Base-by-base conservation (phyloP, 2,888 invertebrate species). In the Amblyjoppa fuscipennis region DNA sequence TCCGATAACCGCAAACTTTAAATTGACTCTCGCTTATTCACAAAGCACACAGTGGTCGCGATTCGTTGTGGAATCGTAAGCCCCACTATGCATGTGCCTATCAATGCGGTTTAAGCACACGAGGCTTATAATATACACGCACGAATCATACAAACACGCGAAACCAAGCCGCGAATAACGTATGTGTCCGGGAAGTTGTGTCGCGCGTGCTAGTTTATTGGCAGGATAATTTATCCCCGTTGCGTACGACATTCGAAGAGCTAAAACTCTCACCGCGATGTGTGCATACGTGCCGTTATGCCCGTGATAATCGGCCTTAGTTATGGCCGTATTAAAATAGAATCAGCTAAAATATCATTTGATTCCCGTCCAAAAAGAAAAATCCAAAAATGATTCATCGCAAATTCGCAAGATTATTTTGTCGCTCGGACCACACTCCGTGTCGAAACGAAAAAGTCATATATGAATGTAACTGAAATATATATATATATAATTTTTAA, bases 1-100 rank as follows among this genome's bases (percentile, higher is more conserved):
- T 59, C 49, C 83, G 61, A 78, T 69, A 75, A 74, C 69, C 78
- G 56, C 83, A 74, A 83, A 83, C 74, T 83, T 79, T 79, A 70
- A 79, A 79, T 83, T 79, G 74, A 74, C 78, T 75, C 61, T 45
- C 28, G 74, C 49, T 59, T 78, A 78, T 34, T 69, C 53, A 51
- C 78, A 34, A 34, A 78, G 71, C 70, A 34, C 28, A 41, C 13
- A 9, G 74, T 61, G 38, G 41, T 71, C 13, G 71, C 31, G 66
- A 77, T 68, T 83, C 56, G 73, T 51, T 66, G 51, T 34, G 38
- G 51, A 64, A 74, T 38, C 51, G 61, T 28, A 11, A 59, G 25
- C 25, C 1, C 45, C 4, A 0, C 45, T 13, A 16, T 49, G 28
- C 45, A 28, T 69, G 13, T 31, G 51, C 3, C 34, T 25, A 70